A percentile compares a stretch with the other conserved stretches of the same genome.
These are phyloP conservation scores for Lysiphlebus fabarum DNA, from an alignment of 1,140 invertebrate genomes.

Conservation along the genomic window DNA sequence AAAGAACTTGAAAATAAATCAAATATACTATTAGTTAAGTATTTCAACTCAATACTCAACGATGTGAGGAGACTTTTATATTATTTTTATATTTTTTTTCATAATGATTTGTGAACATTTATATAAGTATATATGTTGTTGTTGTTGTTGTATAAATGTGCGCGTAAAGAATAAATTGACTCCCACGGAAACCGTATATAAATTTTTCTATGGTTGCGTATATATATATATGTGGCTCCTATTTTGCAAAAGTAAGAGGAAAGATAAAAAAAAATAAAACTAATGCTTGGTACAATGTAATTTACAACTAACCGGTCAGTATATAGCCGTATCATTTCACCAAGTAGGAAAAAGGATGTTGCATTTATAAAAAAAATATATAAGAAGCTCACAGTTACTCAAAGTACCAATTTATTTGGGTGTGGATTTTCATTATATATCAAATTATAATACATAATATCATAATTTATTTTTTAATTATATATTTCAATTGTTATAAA, in stretches of 20 bases:
- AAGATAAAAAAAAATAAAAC: background rate
- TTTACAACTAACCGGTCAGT: constrained; percentile 20
- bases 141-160: no score
- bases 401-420: no score
- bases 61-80: background rate
- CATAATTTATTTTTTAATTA: no score
- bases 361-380: background rate
- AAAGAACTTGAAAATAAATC: no score
- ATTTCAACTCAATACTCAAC: no score
- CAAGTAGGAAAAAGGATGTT: background rate
- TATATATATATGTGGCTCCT: constrained; percentile 3
- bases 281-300: constrained; percentile 20
- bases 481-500: no score
- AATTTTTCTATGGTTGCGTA: no score
- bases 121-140: background rate
- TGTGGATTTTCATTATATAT: background rate
- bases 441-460: constrained; percentile 13
- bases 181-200: constrained; percentile 22
- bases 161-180: constrained; percentile 22
- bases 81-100: background rate
- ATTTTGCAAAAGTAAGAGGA: constrained; percentile 8
- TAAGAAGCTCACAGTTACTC: no score
- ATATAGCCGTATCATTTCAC: constrained; percentile 18
- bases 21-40: no score
- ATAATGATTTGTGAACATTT: background rate